phyloP scores from a whole-genome alignment of 2,888 invertebrate species.

The Cerastis leucographa region DNA sequence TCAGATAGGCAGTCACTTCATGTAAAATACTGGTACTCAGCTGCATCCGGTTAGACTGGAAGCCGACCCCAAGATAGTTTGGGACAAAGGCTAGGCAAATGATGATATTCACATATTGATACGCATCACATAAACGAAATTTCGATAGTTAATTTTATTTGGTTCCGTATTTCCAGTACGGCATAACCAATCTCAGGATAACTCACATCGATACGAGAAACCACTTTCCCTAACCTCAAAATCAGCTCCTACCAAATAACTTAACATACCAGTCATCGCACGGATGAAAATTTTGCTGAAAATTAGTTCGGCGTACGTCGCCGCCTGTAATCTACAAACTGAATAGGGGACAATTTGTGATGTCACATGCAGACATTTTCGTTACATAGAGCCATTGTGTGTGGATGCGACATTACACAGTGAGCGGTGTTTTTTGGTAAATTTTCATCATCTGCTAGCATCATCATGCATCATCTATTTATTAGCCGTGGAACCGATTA shows the following conservation, averaged over 20 bases:
- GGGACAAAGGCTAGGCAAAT: too few relatives aligned
- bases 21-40: too few relatives aligned
- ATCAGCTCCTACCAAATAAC: conserved; percentile 11
- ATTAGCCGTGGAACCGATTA: too few relatives aligned
- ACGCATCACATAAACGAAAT: background rate
- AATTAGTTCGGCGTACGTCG: conserved; percentile 83
- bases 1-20: too few relatives aligned
- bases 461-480: too few relatives aligned
- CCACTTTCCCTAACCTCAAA: background rate
- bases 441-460: background rate
- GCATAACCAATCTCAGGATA: background rate
- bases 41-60: too few relatives aligned
- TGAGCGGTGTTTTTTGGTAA: background rate
- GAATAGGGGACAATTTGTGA: conserved; percentile 89
- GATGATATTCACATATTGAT: too few relatives aligned
- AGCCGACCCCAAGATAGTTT: too few relatives aligned
- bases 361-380: conserved; percentile 85
- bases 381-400: conserved; percentile 53
- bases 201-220: background rate
- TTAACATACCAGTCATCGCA: conserved; percentile 14
- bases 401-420: conserved; percentile 42
- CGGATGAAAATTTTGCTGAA: conserved; percentile 72
- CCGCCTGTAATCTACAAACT: conserved; percentile 86
- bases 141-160: background rate
- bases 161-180: background rate